Conservation (phyloP, 2,888 invertebrate genomes). For the Nemapogon koenigi region DNA sequence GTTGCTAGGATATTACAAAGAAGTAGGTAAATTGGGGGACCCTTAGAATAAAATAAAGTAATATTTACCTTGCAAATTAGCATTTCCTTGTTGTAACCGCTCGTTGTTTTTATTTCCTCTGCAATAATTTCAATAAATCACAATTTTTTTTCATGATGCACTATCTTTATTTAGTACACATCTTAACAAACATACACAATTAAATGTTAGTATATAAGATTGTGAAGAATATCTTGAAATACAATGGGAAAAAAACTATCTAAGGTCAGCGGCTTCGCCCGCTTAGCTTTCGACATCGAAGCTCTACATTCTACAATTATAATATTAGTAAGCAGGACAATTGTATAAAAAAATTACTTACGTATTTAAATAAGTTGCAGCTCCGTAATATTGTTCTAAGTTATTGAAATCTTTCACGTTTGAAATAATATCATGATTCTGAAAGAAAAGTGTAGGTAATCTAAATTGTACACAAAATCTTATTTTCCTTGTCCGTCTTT, state of each 20-base stretch:
- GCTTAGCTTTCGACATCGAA: no score
- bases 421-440: slow-evolving; percentile 32
- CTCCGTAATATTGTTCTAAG: slow-evolving; percentile 43
- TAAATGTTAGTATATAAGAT: slow-evolving; percentile 1
- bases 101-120: slow-evolving; percentile 33
- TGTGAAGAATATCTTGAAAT: no score
- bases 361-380: slow-evolving; percentile 50
- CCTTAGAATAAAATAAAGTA: no score
- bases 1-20: no score
- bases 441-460: slow-evolving; percentile 5
- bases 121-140: not conserved
- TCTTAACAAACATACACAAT: slow-evolving; percentile 1
- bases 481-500: no score
- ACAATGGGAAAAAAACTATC: no score
- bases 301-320: no score
- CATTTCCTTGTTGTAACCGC: slow-evolving; percentile 47
- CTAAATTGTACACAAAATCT: not conserved
- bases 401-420: slow-evolving; percentile 20
- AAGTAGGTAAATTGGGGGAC: no score
- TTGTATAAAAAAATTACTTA: slow-evolving; percentile 27
- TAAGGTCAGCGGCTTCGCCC: no score
- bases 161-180: slow-evolving; percentile 2
- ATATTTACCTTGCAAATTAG: slow-evolving; percentile 44
- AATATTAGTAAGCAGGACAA: no score
- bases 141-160: slow-evolving; percentile 25